phyloP scores from a whole-genome alignment of 2,797 vertebrate species.

The Parauchenoglanis ngamensis region DNA sequence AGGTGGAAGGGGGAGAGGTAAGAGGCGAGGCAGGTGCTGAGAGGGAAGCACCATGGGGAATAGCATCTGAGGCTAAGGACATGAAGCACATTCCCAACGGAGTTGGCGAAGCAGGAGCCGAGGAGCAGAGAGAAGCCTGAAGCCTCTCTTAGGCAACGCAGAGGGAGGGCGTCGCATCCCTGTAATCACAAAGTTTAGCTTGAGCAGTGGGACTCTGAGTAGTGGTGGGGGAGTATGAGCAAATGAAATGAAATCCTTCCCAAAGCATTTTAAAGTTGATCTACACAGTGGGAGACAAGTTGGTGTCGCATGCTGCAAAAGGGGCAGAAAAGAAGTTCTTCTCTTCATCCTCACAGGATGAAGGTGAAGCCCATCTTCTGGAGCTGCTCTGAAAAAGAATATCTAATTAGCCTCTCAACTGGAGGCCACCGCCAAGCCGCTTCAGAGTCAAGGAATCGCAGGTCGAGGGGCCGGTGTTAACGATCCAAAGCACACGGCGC shows the following conservation, averaged over 20 bases:
- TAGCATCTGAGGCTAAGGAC: slow-evolving; percentile 56
- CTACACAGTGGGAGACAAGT: slow-evolving; percentile 45
- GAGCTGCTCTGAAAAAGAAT: slow-evolving; percentile 74
- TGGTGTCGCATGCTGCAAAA: slow-evolving; percentile 51
- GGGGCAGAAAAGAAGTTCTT: slow-evolving; percentile 9
- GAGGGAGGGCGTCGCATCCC: slow-evolving; percentile 37
- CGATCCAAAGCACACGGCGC: slow-evolving; percentile 64
- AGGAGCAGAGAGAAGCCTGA: slow-evolving; percentile 48
- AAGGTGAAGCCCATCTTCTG: slow-evolving; percentile 53
- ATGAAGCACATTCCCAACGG: slow-evolving; percentile 52
- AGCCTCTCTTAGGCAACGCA: slow-evolving; percentile 45
- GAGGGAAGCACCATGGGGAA: slow-evolving; percentile 54
- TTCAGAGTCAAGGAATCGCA: slow-evolving; percentile 65
- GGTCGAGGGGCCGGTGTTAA: slow-evolving; percentile 76
- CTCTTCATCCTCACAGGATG: slow-evolving; percentile 58
- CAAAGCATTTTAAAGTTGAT: slow-evolving; percentile 36
- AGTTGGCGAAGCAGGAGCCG: slow-evolving; percentile 48
- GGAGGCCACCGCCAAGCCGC: slow-evolving; percentile 65
- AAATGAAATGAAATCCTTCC: slow-evolving; percentile 43
- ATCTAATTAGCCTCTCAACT: slow-evolving; percentile 76
- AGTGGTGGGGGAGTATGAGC: slow-evolving; percentile 1
- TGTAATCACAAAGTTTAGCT: slow-evolving; percentile 58
- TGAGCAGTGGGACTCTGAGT: slow-evolving; percentile 35
- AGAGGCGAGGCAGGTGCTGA: slow-evolving; percentile 56
- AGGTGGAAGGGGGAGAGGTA: slow-evolving; percentile 42